Conservation (phyloP, 2,888 invertebrate species). For the Sinopyrophorus schimmeli region DNA sequence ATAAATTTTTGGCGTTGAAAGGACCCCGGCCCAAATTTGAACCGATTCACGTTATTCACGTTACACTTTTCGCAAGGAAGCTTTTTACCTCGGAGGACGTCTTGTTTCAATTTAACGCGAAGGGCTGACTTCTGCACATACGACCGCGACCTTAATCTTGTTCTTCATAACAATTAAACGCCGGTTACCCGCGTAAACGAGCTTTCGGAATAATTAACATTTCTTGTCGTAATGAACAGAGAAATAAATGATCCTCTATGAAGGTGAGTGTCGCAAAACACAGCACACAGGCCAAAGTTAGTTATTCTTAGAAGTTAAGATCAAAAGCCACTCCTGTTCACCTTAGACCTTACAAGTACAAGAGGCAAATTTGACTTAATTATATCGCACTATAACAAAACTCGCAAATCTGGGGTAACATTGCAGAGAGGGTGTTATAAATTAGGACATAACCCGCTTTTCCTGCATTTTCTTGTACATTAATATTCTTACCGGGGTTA, state of each 20-base stretch:
- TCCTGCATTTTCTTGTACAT: slow-evolving; percentile 14
- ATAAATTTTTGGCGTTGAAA: too few relatives aligned
- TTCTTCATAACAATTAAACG: too few relatives aligned
- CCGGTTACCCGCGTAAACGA: too few relatives aligned
- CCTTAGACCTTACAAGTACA: slow-evolving; percentile 10
- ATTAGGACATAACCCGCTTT: slow-evolving; percentile 20
- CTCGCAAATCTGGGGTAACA: slow-evolving; percentile 18
- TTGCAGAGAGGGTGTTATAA: slow-evolving; percentile 17
- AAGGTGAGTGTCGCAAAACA: slow-evolving; percentile 2
- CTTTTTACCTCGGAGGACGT: too few relatives aligned
- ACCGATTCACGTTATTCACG: too few relatives aligned
- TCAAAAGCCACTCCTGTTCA: slow-evolving; percentile 10
- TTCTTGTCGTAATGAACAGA: too few relatives aligned
- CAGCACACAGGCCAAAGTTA: slow-evolving; percentile 1
- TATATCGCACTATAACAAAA: slow-evolving; percentile 19
- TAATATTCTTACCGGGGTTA: slow-evolving; percentile 8
- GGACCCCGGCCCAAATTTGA: too few relatives aligned
- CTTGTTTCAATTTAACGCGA: too few relatives aligned
- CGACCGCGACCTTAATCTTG: too few relatives aligned
- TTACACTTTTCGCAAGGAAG: too few relatives aligned
- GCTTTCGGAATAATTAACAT: too few relatives aligned
- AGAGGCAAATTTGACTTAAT: slow-evolving; percentile 23
- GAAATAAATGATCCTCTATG: slow-evolving; percentile 6
- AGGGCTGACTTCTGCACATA: too few relatives aligned
- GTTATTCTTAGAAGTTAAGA: slow-evolving; percentile 1